These are phyloP conservation scores for Oedothorax gibbosus DNA, from an alignment of 1,140 invertebrate species.

Conservation along the genomic window DNA sequence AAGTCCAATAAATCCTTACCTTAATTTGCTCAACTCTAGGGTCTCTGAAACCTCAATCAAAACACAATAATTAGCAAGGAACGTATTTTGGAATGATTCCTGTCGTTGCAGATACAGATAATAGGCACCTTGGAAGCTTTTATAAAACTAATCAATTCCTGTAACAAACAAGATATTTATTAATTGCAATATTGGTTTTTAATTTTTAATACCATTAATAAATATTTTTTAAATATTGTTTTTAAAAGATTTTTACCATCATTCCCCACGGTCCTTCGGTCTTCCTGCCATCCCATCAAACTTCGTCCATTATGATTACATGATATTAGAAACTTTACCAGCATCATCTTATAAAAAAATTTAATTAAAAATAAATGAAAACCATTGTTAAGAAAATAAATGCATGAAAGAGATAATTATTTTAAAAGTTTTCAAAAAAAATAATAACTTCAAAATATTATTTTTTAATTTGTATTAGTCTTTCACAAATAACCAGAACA, in stretches of 20 bases:
- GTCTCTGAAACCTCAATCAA: constrained; percentile 85
- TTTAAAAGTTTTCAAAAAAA: too few relatives aligned
- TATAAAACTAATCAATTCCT: constrained; percentile 91
- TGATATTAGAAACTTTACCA: constrained; percentile 74
- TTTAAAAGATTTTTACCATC: constrained; percentile 70
- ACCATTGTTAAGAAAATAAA: too few relatives aligned
- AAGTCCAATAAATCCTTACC: too few relatives aligned
- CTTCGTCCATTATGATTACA: constrained; percentile 98
- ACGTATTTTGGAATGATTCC: constrained; percentile 93
- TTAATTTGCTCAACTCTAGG: constrained; percentile 90
- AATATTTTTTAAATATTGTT: too few relatives aligned
- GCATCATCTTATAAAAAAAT: constrained; percentile 5
- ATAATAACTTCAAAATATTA: too few relatives aligned
- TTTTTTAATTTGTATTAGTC: too few relatives aligned
- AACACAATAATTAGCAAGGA: constrained; percentile 94
- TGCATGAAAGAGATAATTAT: too few relatives aligned
- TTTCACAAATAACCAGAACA: too few relatives aligned
- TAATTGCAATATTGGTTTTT: too few relatives aligned
- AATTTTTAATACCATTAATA: too few relatives aligned
- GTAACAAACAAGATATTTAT: not conserved
- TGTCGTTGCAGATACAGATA: constrained; percentile 98
- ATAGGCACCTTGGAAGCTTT: constrained; percentile 92
- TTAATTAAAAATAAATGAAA: too few relatives aligned
- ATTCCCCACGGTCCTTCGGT: constrained; percentile 97
- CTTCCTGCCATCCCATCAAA: constrained; percentile 99